These are phyloP conservation scores for Marmota flaviventris DNA, from an alignment of 2,113 vertebrate genomes.

Conservation along the genomic window DNA sequence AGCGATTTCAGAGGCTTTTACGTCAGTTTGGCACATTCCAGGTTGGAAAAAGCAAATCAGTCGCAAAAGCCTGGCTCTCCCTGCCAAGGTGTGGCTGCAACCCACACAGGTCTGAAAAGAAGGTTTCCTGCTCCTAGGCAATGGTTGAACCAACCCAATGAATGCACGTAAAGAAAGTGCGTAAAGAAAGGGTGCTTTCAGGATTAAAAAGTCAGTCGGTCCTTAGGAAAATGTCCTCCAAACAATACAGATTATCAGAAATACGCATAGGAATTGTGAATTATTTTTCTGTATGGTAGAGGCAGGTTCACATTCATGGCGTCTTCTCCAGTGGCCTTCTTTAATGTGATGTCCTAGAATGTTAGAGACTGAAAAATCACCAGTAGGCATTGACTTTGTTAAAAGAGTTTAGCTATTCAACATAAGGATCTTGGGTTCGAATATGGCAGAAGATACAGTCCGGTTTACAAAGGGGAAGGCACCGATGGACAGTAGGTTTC, in stretches of 20 bases:
- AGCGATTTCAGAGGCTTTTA: fast-evolving
- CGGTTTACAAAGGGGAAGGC: background rate
- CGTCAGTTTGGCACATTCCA: too few species aligned
- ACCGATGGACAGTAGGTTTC: background rate
- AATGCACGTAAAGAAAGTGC: background rate
- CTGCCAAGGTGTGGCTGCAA: fast-evolving
- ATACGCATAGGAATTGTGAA: fast-evolving
- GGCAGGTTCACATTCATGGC: fast-evolving
- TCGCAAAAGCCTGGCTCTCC: fast-evolving
- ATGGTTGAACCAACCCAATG: fast-evolving
- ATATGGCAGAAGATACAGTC: background rate
- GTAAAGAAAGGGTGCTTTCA: background rate
- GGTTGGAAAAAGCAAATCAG: background rate
- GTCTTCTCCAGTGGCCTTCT: background rate
- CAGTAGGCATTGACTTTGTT: too few species aligned
- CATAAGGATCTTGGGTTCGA: too few species aligned
- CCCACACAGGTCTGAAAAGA: background rate
- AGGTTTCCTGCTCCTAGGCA: background rate
- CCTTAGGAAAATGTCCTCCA: background rate
- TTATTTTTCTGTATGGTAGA: background rate
- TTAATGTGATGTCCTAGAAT: background rate
- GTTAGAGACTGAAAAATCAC: background rate
- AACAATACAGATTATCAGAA: background rate
- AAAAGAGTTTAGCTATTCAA: background rate
- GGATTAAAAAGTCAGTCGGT: background rate